Evolutionary conservation across 2,113 vertebrate genomes (phyloP), one percentile per base, ranked within the genome.

Genomic region (Numenius arquata): DNA sequence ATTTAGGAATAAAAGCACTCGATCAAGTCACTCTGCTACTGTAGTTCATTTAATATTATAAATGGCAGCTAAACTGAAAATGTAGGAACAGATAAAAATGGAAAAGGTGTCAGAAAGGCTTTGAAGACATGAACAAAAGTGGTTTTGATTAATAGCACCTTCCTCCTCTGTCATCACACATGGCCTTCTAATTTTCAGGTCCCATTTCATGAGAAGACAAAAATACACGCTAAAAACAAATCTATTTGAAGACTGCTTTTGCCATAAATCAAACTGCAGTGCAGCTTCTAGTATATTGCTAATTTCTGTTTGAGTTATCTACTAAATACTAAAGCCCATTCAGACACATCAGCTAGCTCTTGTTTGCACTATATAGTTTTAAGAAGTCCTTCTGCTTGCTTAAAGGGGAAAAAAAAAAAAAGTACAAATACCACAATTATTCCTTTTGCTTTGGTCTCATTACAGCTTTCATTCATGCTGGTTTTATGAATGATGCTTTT

Each of bases 81-180:
- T 34, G 45, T 14, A 58, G 61, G 41, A 80, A 74, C 48, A 93
- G 90, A 93, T 78, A 89, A 93, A 88, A 95, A 89, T 65, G 36
- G 74, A 53, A 71, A 88, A 92, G 70, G 90, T 94, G 88, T 52
- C 61, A 88, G 61, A 88, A 93, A 26, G 34, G 30, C 86, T 96
- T 92, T 94, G 85, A 88, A 96, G 80, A 79, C 38, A 48, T 9
- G 45, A 94, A 89, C 77, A 73, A 81, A 89, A 95, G 88, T n/a
- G 62, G 61, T 34, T 84, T 86, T 97, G 92, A 96, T 96, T 94
- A 97, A 97, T 92, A 95, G 88, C 88, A 95, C 85, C 95, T 95
- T 88, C 63, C 63, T 79, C 47, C 40, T 68, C 77, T 87, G 74
- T 90, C 86, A 85, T 66, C 85, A 87, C 71, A 95, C 40, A 61